These are phyloP conservation scores for Resseliella maxima DNA, from an alignment of 2,888 invertebrate genomes.

Conservation along the genomic window DNA sequence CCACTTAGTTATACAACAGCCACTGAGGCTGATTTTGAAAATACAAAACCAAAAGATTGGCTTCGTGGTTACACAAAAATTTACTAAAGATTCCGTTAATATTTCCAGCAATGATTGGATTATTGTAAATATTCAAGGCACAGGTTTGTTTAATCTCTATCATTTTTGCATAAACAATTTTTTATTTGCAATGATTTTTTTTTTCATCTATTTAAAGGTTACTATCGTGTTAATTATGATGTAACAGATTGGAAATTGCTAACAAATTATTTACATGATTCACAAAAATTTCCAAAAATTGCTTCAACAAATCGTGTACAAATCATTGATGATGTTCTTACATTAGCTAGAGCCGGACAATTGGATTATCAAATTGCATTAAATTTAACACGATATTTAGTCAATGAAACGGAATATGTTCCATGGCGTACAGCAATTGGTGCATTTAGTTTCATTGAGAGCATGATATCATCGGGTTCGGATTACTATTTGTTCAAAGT, in stretches of 20 bases:
- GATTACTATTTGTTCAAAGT: slow-evolving; percentile 77
- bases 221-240: slow-evolving; percentile 67
- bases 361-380: slow-evolving; percentile 77
- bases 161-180: not conserved
- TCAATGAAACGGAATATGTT: slow-evolving; percentile 83
- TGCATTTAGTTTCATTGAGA: slow-evolving; percentile 80
- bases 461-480: slow-evolving; percentile 81
- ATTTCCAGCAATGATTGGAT: slow-evolving; percentile 69
- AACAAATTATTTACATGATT: slow-evolving; percentile 73
- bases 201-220: slow-evolving; percentile 64
- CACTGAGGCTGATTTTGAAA: slow-evolving; percentile 72
- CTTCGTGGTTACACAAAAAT: slow-evolving; percentile 72
- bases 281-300: slow-evolving; percentile 74
- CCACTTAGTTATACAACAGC: slow-evolving; percentile 81
- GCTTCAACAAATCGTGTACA: slow-evolving; percentile 86
- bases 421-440: slow-evolving; percentile 88
- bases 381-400: slow-evolving; percentile 82
- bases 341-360: slow-evolving; percentile 72
- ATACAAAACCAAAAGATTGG: slow-evolving; percentile 78
- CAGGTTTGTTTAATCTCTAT: slow-evolving; percentile 72
- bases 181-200: not conserved
- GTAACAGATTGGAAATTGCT: slow-evolving; percentile 65
- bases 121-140: slow-evolving; percentile 67
- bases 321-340: slow-evolving; percentile 87
- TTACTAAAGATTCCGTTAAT: slow-evolving; percentile 70